Evolutionary conservation across 2,113 vertebrate species (phyloP), one percentile per base, ranked within the genome.

Genomic region (Rallus limicola): DNA sequence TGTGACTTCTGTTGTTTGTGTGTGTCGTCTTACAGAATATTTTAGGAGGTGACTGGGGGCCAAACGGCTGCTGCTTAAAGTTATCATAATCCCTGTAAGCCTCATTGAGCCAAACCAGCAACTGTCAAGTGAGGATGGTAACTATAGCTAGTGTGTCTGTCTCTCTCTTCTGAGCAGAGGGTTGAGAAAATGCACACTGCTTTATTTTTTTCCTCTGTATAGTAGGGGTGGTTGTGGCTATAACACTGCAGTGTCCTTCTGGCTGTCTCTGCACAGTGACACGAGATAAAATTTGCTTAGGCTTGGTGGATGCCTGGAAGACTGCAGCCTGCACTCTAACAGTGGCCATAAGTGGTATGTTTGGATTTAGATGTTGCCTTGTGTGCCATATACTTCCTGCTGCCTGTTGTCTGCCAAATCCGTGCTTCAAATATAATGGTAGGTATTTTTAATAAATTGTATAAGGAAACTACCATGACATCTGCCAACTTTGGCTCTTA

Each of bases 1-100:
- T 93, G 68, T 90, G 86, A 91, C 88, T 97, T 95, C 36, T 94
- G 92, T 84, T 94, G 92, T 94, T 95, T 95, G 91, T 71, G 79
- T 94, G 94, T 97, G 91, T 96, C 80, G 0, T 95, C 86, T 97
- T 96, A 96, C 94, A 94, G 95, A 97, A 97, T 96, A 97, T 97
- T 97, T 97, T 97, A 78, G 95, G 96, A 93, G 91, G 95, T 71
- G 86, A 95, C 53, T 80, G 62, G 63, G 76, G 86, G 84, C 91
- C 96, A 96, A 88, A 74, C 0, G 82, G 74, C 90, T 95, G 92
- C 90, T 86, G 92, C 90, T 92, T 82, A 79, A 82, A 90, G 83
- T 96, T 94, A 85, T 82, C 86, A 72, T 96, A 97, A 95, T 95
- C 87, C 94, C 62, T 48, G 28, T 95, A 95, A 96, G 81, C 91